Evolutionary conservation across 2,113 vertebrate species (phyloP).

Genomic region (Erythrolamprus reginae): DNA sequence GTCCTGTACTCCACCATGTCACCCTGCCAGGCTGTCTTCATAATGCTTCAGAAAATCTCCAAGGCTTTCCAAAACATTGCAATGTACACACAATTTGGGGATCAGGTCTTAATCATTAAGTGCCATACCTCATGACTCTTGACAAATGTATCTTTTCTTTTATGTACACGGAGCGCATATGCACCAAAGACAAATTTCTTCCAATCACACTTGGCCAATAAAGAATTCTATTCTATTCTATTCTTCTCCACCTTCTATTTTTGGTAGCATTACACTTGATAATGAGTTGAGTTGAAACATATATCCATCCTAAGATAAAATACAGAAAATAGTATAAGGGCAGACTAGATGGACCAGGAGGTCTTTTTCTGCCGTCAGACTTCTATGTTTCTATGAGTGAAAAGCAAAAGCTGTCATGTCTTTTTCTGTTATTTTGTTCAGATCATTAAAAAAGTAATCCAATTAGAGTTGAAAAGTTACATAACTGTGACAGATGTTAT

Average conservation of each 20-base stretch:
- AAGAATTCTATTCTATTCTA: too few species aligned
- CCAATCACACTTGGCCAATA: too few species aligned
- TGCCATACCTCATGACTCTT: too few species aligned
- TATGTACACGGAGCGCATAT: too few species aligned
- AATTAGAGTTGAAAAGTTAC: neutral
- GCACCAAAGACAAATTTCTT: too few species aligned
- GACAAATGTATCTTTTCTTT: too few species aligned
- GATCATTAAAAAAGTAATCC: neutral
- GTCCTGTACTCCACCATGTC: neutral
- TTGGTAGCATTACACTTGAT: neutral
- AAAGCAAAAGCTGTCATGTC: neutral
- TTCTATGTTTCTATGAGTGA: too few species aligned
- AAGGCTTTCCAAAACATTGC: neutral
- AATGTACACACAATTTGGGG: neutral
- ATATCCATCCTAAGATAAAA: too few species aligned
- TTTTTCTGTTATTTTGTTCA: neutral
- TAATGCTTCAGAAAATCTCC: neutral
- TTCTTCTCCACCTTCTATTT: neutral
- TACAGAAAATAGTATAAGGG: too few species aligned
- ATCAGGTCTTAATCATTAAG: neutral
- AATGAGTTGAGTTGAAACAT: neutral
- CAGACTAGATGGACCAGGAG: too few species aligned
- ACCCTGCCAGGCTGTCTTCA: neutral
- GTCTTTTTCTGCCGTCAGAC: too few species aligned
- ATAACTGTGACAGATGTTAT: neutral